These are phyloP conservation scores for Andricus curvator DNA, from an alignment of 2,888 invertebrate genomes.

Conservation along the genomic window DNA sequence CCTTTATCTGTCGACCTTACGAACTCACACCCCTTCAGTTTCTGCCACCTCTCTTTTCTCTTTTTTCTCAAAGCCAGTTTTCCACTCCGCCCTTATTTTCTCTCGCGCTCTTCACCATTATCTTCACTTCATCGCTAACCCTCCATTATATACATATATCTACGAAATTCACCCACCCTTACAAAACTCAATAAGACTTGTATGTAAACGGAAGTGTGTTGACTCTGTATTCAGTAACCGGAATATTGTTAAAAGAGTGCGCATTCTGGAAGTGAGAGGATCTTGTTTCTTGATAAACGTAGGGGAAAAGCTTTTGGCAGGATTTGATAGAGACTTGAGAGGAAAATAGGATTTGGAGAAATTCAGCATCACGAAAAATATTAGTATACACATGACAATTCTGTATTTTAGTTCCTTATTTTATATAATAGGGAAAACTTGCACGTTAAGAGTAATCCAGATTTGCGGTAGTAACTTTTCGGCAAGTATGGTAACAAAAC, in stretches of 20 bases:
- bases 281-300: slow-evolving; percentile 9
- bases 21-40: not conserved
- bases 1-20: slow-evolving; percentile 21
- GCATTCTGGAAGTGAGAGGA: not conserved
- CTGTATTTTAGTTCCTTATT: not conserved
- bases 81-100: slow-evolving; percentile 20
- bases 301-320: slow-evolving; percentile 4
- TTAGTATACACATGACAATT: not conserved
- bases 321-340: slow-evolving; percentile 5
- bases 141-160: slow-evolving; percentile 2
- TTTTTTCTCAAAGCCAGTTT: slow-evolving; percentile 24
- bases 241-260: slow-evolving; percentile 10
- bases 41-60: slow-evolving; percentile 28
- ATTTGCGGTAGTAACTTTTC: too few species aligned
- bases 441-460: not conserved
- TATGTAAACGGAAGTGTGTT: slow-evolving; percentile 27
- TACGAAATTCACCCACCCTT: slow-evolving; percentile 6
- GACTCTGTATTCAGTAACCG: slow-evolving; percentile 10
- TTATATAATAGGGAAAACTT: not conserved
- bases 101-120: not conserved
- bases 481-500: too few species aligned
- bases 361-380: not conserved
- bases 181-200: slow-evolving; percentile 36
- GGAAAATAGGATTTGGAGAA: not conserved
- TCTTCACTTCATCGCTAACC: slow-evolving; percentile 23